phyloP scores from a whole-genome alignment of 2,888 invertebrate genomes.

The Drosophila fungiperda region DNA sequence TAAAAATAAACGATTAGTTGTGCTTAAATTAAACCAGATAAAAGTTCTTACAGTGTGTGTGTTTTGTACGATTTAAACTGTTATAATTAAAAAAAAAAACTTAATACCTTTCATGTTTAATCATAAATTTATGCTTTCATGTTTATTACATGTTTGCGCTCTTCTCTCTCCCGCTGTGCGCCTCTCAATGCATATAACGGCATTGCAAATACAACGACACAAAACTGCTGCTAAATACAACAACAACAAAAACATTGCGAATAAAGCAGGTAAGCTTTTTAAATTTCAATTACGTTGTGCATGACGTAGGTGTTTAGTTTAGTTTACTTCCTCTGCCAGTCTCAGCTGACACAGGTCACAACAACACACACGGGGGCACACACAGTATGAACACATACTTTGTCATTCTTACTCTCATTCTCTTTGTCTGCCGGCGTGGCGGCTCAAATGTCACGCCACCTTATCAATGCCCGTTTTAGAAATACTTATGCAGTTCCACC shows the following conservation, averaged over 20 bases:
- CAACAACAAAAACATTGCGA: constrained; percentile 10
- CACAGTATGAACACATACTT: constrained; percentile 6
- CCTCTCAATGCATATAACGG: constrained; percentile 41
- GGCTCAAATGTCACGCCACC: constrained; percentile 71
- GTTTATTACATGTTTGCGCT: constrained; percentile 63
- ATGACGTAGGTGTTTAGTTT: constrained; percentile 36
- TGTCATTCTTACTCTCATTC: constrained; percentile 26
- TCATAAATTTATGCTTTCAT: constrained; percentile 50
- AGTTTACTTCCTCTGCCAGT: constrained; percentile 2
- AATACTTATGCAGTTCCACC: constrained; percentile 26
- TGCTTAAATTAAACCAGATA: constrained; percentile 13
- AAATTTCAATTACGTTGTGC: constrained; percentile 22
- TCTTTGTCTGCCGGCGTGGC: constrained; percentile 33
- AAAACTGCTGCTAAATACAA: constrained; percentile 35
- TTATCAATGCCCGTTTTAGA: constrained; percentile 55
- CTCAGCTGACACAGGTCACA: constrained; percentile 46
- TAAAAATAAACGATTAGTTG: constrained; percentile 14
- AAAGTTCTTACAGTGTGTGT: constrained; percentile 15
- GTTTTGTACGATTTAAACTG: constrained; percentile 17
- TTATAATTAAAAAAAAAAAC: constrained; percentile 1
- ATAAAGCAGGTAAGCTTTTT: constrained; percentile 51
- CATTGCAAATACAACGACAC: constrained; percentile 26
- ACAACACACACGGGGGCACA: constrained; percentile 9
- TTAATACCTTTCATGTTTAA: constrained; percentile 16
- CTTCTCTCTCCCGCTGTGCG: constrained; percentile 5